Percentiles rank a stretch among this genome's conserved stretches.
Conservation (phyloP, 2,113 vertebrate genomes). For the Struthidea cinerea region DNA sequence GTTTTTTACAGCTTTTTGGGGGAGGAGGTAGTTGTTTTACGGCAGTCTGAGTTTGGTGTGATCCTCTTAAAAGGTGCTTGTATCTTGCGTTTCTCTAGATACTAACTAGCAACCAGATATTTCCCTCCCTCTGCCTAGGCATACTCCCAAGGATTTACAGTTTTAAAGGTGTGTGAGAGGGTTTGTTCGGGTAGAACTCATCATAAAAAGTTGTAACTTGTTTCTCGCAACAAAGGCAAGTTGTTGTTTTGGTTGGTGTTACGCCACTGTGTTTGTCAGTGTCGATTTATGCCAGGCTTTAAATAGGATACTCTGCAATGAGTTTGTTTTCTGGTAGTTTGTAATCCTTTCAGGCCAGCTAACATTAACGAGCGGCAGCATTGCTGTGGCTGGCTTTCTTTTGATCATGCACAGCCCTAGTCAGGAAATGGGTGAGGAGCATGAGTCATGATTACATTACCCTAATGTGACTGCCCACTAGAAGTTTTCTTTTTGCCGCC, state of each 20-base stretch:
- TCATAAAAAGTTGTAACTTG: not conserved
- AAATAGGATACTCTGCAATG: conserved; percentile 5
- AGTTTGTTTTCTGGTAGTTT: conserved; percentile 17
- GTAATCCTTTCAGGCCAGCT: conserved; percentile 27
- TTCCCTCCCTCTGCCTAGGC: not conserved
- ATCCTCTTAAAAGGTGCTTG: not conserved
- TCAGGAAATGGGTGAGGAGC: conserved; percentile 62
- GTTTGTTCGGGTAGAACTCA: not conserved
- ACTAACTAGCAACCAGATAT: not conserved
- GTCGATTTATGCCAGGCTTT: not conserved
- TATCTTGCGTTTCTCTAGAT: not conserved
- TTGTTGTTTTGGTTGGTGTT: not conserved
- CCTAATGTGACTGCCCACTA: conserved; percentile 26
- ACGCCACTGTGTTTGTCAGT: not conserved
- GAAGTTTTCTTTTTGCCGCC: conserved; percentile 11
- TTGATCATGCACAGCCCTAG: conserved; percentile 42
- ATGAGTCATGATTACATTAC: conserved; percentile 54
- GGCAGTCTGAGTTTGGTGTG: not conserved
- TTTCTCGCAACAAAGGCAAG: not conserved
- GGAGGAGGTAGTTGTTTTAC: not conserved
- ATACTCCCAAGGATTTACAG: not conserved
- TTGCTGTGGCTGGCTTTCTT: conserved; percentile 29
- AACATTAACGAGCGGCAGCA: not conserved
- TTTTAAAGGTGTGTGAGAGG: not conserved
- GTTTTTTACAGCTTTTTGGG: not conserved